phyloP scores from a whole-genome alignment of 1,140 invertebrate genomes.

The Leucophenga varia region DNA sequence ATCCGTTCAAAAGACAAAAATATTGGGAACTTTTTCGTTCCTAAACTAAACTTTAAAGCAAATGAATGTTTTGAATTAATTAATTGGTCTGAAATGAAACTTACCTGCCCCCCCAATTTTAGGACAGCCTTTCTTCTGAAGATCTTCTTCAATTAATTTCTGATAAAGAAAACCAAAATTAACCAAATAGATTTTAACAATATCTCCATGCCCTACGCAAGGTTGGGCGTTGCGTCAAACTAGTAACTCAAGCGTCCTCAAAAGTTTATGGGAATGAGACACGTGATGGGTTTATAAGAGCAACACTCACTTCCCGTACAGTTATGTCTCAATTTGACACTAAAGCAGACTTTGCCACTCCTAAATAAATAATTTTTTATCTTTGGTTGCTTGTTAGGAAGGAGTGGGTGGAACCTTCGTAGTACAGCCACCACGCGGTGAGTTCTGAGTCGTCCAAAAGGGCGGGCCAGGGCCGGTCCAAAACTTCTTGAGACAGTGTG shows the following conservation, averaged over 20 bases:
- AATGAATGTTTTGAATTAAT: too few relatives aligned
- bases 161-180: neutral
- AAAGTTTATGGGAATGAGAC: neutral
- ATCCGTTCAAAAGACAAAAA: neutral
- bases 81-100: neutral
- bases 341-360: neutral
- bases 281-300: neutral
- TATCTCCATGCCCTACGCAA: slow-evolving; percentile 26
- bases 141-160: neutral
- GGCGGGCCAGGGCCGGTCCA: too few relatives aligned
- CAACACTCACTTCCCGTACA: neutral
- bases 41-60: too few relatives aligned
- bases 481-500: too few relatives aligned
- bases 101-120: neutral
- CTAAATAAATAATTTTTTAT: too few relatives aligned
- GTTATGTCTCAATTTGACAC: neutral
- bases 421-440: too few relatives aligned
- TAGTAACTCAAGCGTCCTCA: slow-evolving; percentile 23
- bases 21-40: neutral
- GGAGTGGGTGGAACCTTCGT: too few relatives aligned
- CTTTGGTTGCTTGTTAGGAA: too few relatives aligned
- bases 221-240: slow-evolving; percentile 31
- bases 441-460: too few relatives aligned
- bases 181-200: neutral
- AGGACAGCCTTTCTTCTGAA: neutral